Evolutionary conservation across 2,888 invertebrate species (phyloP), one percentile per base, ranked within the genome.

Genomic region (Xestobium rufovillosum): DNA sequence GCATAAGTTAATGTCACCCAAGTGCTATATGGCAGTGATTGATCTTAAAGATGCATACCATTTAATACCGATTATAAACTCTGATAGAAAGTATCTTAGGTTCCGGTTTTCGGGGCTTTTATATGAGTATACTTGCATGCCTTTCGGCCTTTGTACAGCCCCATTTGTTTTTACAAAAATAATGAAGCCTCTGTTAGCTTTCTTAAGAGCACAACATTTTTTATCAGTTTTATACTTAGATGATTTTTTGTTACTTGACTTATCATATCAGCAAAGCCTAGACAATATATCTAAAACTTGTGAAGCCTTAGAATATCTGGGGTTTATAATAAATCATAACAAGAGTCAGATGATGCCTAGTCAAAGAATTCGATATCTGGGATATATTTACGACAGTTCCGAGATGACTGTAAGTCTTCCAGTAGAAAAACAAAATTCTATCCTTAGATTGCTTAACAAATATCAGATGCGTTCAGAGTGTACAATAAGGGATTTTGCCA

Each of bases 111-210:
- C 31, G 4, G 12, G 11, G 12, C 9, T 10, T 43, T 35, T 43
- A n/a, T 48, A 40, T 41, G 35, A 45, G 33, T 45, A 32, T 35
- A 45, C 31, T 35, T 38, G 38, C 25, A n/a, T 48, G 2, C 41
- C 41, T 2, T 48, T 48, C 26, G 47, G 47, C n/a, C 25, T 48
- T 11, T 40, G 25, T 26, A 23, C 40, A 15, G 44, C 40, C n/a
- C 49, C 48, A 9, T 37, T 15, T n/a, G 41, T 10, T 48, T 46
- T 48, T 26, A 48, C 47, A 9, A 48, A 48, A 31, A 12, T 48
- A 31, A 15, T 45, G 32, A 48, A 48, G 26, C 45, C 45, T 3
- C 31, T 43, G 8, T 11, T 45, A 4, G 14, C 23, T 19, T n/a
- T 19, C n/a, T 19, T 19, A n/a, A 6, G 23, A 8, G n/a, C 6